These are phyloP conservation scores for Indicator maculatus DNA, from an alignment of 2,113 vertebrate genomes.

Conservation along the genomic window DNA sequence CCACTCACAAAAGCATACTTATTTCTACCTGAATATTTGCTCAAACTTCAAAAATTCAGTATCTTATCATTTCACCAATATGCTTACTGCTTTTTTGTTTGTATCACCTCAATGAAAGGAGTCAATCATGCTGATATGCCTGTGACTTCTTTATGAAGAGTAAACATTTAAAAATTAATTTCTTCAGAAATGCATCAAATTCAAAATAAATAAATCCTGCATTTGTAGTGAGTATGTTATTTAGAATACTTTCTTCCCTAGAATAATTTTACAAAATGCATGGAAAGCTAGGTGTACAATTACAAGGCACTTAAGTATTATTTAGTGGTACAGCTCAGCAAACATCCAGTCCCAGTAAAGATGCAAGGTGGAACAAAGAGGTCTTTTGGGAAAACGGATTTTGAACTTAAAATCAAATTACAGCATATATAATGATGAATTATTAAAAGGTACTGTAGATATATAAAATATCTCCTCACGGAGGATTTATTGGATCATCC, in stretches of 20 bases:
- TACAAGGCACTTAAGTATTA: neutral
- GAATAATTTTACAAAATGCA: neutral
- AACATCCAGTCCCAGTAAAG: neutral
- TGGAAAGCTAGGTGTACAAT: neutral
- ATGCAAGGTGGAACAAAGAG: neutral
- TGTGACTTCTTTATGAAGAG: neutral
- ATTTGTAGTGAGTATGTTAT: neutral
- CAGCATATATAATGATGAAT: neutral
- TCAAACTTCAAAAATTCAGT: neutral
- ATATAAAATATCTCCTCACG: neutral
- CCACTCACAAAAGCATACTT: neutral
- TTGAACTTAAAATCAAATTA: neutral
- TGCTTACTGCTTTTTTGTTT: neutral
- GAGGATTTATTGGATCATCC: neutral
- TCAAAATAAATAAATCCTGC: neutral
- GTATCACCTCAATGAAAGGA: neutral
- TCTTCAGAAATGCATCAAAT: neutral
- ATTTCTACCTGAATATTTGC: neutral
- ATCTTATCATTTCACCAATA: neutral
- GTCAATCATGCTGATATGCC: neutral
- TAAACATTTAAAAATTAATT: neutral
- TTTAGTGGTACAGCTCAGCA: neutral
- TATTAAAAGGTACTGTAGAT: neutral
- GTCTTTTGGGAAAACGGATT: neutral
- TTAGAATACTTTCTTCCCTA: neutral